Evolutionary conservation across 2,113 vertebrate genomes (phyloP).

Genomic region (Tychaedon coryphoeus): DNA sequence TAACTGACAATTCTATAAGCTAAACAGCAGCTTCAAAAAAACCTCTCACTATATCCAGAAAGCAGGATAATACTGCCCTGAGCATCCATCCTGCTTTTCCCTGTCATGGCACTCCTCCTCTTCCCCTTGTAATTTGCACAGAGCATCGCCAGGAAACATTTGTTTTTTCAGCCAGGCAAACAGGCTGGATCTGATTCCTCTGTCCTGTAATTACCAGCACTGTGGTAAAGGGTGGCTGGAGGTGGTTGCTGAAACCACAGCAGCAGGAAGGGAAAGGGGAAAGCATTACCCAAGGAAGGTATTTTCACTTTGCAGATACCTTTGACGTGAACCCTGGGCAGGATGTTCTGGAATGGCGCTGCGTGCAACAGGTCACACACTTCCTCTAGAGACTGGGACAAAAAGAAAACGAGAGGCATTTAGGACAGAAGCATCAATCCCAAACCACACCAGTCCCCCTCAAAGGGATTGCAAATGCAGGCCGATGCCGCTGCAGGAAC

Average conservation of each 20-base stretch:
- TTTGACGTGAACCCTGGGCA: constrained; percentile 87
- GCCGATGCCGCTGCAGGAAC: background rate
- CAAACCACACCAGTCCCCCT: background rate
- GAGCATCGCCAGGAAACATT: background rate
- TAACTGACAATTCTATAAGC: background rate
- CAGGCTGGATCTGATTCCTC: background rate
- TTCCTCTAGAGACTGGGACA: constrained; percentile 82
- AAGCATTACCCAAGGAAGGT: background rate
- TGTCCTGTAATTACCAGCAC: background rate
- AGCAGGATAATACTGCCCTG: background rate
- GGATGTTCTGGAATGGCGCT: constrained; percentile 87
- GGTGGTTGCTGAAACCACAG: rapidly evolving
- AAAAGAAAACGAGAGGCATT: background rate
- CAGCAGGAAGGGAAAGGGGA: background rate
- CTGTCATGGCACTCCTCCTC: background rate
- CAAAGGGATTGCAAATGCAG: rapidly evolving
- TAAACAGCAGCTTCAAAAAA: background rate
- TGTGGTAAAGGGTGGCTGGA: background rate
- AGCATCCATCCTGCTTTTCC: background rate
- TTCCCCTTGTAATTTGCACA: background rate
- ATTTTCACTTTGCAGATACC: constrained; percentile 57
- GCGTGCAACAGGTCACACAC: constrained; percentile 88
- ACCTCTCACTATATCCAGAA: background rate
- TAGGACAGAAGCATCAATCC: background rate
- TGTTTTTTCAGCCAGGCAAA: background rate